A percentile compares a stretch with the other conserved stretches of the same genome.
These are phyloP conservation scores for Drosophila albomicans DNA, from an alignment of 1,140 invertebrate genomes.

Conservation along the genomic window DNA sequence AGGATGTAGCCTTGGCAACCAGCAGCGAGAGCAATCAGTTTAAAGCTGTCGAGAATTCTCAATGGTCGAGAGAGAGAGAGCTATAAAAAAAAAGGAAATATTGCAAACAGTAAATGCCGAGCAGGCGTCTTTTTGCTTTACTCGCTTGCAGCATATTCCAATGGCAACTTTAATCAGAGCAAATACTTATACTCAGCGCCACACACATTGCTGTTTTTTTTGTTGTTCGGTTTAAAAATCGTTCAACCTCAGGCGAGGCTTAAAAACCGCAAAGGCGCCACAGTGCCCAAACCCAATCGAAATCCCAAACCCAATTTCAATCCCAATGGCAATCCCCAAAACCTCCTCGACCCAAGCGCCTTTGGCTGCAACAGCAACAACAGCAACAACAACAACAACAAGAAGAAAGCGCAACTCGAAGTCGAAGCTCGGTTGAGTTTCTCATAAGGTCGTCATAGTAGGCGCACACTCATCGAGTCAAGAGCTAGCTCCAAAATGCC, in stretches of 20 bases:
- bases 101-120: slow-evolving; percentile 53
- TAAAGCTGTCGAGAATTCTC: slow-evolving; percentile 78
- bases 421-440: background rate
- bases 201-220: slow-evolving; percentile 6
- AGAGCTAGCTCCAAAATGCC: slow-evolving; percentile 55
- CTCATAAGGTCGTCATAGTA: slow-evolving; percentile 32
- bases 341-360: slow-evolving; percentile 18
- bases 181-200: slow-evolving; percentile 22
- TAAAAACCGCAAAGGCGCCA: slow-evolving; percentile 48
- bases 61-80: slow-evolving; percentile 38
- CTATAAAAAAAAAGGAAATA: slow-evolving; percentile 58
- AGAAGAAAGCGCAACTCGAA: background rate
- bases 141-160: slow-evolving; percentile 15
- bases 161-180: slow-evolving; percentile 64
- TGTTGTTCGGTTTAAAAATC: slow-evolving; percentile 5
- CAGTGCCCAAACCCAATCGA: slow-evolving; percentile 4
- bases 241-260: slow-evolving; percentile 38
- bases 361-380: slow-evolving; percentile 20
- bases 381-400: background rate
- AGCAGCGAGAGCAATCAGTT: slow-evolving; percentile 72
- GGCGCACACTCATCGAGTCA: slow-evolving; percentile 64
- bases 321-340: slow-evolving; percentile 25
- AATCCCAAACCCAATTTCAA: slow-evolving; percentile 14
- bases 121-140: slow-evolving; percentile 21
- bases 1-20: slow-evolving; percentile 45